Percentiles rank a stretch among this genome's conserved stretches.
Evolutionary conservation across 2,113 vertebrate species (phyloP).

Genomic region (Seriola dumerili): DNA sequence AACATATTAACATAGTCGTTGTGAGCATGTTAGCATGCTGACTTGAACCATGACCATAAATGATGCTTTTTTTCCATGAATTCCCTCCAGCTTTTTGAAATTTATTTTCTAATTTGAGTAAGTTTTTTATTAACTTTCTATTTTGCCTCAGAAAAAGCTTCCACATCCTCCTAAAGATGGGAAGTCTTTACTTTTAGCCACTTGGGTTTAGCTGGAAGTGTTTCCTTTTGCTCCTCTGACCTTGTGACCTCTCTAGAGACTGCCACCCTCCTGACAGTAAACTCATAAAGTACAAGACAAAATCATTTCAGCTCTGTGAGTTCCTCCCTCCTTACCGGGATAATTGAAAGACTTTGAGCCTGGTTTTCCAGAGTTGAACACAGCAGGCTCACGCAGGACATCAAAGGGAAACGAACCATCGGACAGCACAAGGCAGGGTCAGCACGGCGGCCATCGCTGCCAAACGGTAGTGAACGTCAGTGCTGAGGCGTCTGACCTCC

Average conservation of each 20-base stretch:
- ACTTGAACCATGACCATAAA: too few species aligned
- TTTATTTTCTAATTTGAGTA: too few species aligned
- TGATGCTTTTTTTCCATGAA: too few species aligned
- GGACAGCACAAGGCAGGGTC: slow-evolving; percentile 39
- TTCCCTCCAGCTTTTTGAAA: too few species aligned
- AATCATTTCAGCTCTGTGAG: slow-evolving; percentile 30
- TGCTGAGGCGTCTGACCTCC: slow-evolving; percentile 41
- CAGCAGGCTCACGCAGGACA: slow-evolving; percentile 45
- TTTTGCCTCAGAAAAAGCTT: not conserved
- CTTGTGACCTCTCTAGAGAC: not conserved
- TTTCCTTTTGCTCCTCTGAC: not conserved
- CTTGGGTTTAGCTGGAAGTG: not conserved
- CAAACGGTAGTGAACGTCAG: slow-evolving; percentile 23
- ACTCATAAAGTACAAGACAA: slow-evolving; percentile 17
- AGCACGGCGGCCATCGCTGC: not conserved
- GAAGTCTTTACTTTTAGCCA: not conserved
- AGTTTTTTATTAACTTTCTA: not conserved
- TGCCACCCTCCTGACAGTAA: not conserved
- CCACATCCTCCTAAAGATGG: not conserved
- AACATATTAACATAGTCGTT: too few species aligned
- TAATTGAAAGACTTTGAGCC: slow-evolving; percentile 70
- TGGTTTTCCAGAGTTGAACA: slow-evolving; percentile 19
- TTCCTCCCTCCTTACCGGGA: slow-evolving; percentile 38
- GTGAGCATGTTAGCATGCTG: too few species aligned
- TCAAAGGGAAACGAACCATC: slow-evolving; percentile 39